These are phyloP conservation scores for Cephus cinctus DNA, from an alignment of 1,140 invertebrate species.

Conservation along the genomic window DNA sequence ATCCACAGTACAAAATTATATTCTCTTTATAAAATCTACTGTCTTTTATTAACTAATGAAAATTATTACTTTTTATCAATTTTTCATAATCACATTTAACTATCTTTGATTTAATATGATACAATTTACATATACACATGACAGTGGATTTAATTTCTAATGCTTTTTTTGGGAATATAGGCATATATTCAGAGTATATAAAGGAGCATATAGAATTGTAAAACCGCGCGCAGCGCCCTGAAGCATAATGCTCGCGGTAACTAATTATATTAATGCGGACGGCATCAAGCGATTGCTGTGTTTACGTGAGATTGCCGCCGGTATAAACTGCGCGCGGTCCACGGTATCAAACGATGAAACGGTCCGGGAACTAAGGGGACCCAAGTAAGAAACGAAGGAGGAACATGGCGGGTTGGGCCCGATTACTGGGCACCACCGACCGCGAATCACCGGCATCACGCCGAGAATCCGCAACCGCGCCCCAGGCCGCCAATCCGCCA, in stretches of 20 bases:
- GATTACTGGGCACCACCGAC: constrained; percentile 55
- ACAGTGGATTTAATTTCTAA: too few relatives aligned
- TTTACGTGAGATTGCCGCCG: constrained; percentile 49
- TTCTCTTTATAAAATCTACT: too few relatives aligned
- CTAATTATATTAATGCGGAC: constrained; percentile 58
- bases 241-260: constrained; percentile 50
- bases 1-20: too few relatives aligned
- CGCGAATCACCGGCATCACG: constrained; percentile 57
- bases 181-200: too few relatives aligned
- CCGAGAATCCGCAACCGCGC: constrained; percentile 53
- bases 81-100: neutral
- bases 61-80: neutral
- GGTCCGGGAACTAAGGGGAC: constrained; percentile 8
- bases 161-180: too few relatives aligned
- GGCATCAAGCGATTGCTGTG: constrained; percentile 54
- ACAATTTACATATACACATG: too few relatives aligned
- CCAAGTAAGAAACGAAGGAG: constrained; percentile 19
- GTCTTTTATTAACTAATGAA: too few relatives aligned
- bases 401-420: constrained; percentile 43
- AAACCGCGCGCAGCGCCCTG: too few relatives aligned
- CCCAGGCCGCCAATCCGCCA: constrained; percentile 56
- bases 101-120: too few relatives aligned
- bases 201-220: too few relatives aligned
- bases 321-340: neutral
- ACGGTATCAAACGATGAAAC: constrained; percentile 29